Evolutionary conservation across 2,888 invertebrate genomes (phyloP), one percentile per base, ranked within the genome.

Genomic region (Drosophila antonietae): DNA sequence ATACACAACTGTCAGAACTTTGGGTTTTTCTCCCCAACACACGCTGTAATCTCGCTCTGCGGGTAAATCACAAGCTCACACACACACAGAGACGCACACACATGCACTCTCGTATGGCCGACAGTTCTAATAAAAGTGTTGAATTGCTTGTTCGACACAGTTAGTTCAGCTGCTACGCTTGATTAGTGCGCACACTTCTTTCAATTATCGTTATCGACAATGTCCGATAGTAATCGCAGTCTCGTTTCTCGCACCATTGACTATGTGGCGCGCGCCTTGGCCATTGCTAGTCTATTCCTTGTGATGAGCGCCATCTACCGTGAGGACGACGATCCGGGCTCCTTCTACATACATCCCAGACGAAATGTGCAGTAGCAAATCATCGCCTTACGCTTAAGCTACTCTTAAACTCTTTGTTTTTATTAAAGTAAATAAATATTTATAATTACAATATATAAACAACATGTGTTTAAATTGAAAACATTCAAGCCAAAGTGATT

Each of bases 271-370:
- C 73, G 73, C 33, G 58, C 71, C 3, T 3, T 86, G 10, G 39
- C 65, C 14, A 18, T 58, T 10, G 71, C 65, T 57, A 80, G 80
- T 18, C 41, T 84, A 3, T 15, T 80, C 31, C 41, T 80, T 31
- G 55, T 81, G 8, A 83, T 83, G 82, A 67, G 31, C 33, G 82
- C 82, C 74, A 73, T 84, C 15, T 76, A 86, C 47, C 60, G 69
- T 33, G 68, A 73, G 47, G 74, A 83, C 44, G 73, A 80, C 39
- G 60, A 76, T 28, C 43, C 74, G n/a, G 68, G 78, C n/a, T 81
- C 83, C 18, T 68, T 75, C 15, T 84, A 84, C 41, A 33, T 84
- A n/a, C 84, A 84, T 35, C 86, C 83, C 15, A 67, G 81, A 46
- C 81, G 43, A 8, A 46, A 51, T 20, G 67, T 85, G 80, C 80